phyloP scores from a whole-genome alignment of 2,797 vertebrate species.

The Macroramphosus scolopax region DNA sequence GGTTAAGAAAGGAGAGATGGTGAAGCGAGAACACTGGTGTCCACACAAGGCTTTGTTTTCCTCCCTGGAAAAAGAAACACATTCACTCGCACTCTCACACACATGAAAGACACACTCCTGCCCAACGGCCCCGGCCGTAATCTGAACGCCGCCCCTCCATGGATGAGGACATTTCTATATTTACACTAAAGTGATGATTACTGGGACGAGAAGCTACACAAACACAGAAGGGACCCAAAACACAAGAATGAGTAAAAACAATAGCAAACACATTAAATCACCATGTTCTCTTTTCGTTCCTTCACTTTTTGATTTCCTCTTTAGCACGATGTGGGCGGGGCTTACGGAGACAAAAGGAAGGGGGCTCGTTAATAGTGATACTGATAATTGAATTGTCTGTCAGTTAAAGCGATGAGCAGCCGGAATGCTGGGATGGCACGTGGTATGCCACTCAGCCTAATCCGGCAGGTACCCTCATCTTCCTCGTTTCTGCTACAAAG shows the following conservation, averaged over 20 bases:
- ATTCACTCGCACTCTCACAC: no score
- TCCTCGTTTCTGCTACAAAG: conserved; percentile 53
- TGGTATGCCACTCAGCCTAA: conserved; percentile 1
- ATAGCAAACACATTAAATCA: conserved; percentile 31
- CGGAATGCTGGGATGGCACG: conserved; percentile 1
- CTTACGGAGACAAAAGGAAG: conserved; percentile 26
- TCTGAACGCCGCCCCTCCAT: no score
- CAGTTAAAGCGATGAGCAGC: conserved; percentile 8
- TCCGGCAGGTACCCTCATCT: conserved; percentile 20
- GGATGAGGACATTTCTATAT: conserved; percentile 49
- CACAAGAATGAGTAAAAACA: conserved; percentile 29
- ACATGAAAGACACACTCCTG: no score
- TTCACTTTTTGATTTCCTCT: conserved; percentile 42
- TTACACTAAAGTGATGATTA: conserved; percentile 59
- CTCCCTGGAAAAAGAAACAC: no score
- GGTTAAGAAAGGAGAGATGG: no score
- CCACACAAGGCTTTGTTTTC: no score
- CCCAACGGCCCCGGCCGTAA: no score
- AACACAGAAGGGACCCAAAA: conserved; percentile 22
- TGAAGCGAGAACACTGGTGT: no score
- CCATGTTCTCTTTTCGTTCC: conserved; percentile 44
- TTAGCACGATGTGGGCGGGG: conserved; percentile 20
- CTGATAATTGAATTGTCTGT: conserved; percentile 11
- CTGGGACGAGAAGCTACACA: conserved; percentile 23
- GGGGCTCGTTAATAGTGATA: conserved; percentile 13